Base-by-base conservation (phyloP, 2,888 invertebrate species). In the Torymus auratus region DNA sequence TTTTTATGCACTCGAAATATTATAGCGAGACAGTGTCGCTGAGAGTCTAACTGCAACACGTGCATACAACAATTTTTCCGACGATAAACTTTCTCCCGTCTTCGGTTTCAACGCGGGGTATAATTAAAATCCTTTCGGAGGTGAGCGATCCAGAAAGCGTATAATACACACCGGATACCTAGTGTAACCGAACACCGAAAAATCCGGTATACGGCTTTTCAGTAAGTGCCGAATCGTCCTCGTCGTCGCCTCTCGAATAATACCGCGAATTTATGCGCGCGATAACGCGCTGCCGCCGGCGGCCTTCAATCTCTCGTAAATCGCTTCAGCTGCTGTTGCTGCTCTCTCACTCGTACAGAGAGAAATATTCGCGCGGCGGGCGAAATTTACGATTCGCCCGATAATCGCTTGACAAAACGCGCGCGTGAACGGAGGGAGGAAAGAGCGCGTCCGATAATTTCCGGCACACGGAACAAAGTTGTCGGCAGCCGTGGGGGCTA, bases 301-400 rank as follows among this genome's bases (percentile, higher is more conserved):
- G 20, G 55, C 71, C 76, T 76, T 80, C 81, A 65, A 81, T 81
- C 81, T 78, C 81, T 75, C 78, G 81, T 81, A 81, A 78, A 81
- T 78, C 78, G 81, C 64, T 17, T 17, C 10, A 7, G 13, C 62
- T 5, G 20, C 23, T 15, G n/a, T 17, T 64, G 28, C 53, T 10
- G 17, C 53, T 23, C 62, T 17, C 50, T 41, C 50, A 15, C 20
- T 2, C 28, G 50, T 20, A n/a, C 53, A 7, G 53, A 12, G 78
- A 74, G 74, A 69, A 67, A 76, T 76, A 81, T 70, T 70, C 81
- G 71, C 56, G 81, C 75, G 65, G 68, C 53, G 68, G 28, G 52
- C 17, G 75, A 67, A 82, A 75, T 78, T 78, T 82, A 82, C 78
- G 81, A 75, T 64, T 78, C 52, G 60, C 65, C 56, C 68, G 78